phyloP scores from a whole-genome alignment of 2,797 vertebrate species.

The Etheostoma nigrum region DNA sequence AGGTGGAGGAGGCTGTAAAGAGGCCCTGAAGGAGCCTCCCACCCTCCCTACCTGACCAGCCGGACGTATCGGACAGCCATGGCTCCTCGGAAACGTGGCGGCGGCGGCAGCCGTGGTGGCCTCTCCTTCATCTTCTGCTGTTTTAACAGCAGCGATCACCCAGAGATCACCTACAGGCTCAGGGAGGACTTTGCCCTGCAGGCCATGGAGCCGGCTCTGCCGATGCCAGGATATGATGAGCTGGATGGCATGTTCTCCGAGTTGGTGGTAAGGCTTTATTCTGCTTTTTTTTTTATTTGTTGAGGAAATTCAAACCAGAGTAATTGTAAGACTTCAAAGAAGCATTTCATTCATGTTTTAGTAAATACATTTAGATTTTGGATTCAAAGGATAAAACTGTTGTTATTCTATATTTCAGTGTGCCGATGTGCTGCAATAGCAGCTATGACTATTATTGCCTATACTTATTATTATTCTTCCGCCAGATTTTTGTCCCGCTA shows the following conservation, averaged over 20 bases:
- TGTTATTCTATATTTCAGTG: background rate
- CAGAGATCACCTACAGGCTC: slow-evolving; percentile 97
- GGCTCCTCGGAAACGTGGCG: slow-evolving; percentile 94
- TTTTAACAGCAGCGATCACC: slow-evolving; percentile 95
- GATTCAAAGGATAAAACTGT: background rate
- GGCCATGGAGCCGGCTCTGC: slow-evolving; percentile 93
- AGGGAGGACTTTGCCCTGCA: slow-evolving; percentile 95
- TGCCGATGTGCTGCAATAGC: too few relatives aligned
- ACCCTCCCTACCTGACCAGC: slow-evolving; percentile 67
- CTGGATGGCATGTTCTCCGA: slow-evolving; percentile 96
- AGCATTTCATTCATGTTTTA: background rate
- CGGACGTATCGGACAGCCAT: slow-evolving; percentile 79
- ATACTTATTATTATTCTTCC: too few relatives aligned
- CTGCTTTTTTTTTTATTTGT: background rate
- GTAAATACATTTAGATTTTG: background rate
- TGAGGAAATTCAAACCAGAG: background rate
- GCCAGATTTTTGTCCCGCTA: too few relatives aligned
- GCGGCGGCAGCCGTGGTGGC: slow-evolving; percentile 82
- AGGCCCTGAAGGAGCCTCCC: slow-evolving; percentile 75
- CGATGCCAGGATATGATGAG: slow-evolving; percentile 93
- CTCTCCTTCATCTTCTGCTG: slow-evolving; percentile 98
- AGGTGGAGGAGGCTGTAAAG: slow-evolving; percentile 78
- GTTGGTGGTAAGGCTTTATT: slow-evolving; percentile 90
- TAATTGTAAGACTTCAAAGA: background rate
- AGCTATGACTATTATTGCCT: too few relatives aligned